phyloP scores from a whole-genome alignment of 2,888 invertebrate species.

The Caenorhabditis imperialis region DNA sequence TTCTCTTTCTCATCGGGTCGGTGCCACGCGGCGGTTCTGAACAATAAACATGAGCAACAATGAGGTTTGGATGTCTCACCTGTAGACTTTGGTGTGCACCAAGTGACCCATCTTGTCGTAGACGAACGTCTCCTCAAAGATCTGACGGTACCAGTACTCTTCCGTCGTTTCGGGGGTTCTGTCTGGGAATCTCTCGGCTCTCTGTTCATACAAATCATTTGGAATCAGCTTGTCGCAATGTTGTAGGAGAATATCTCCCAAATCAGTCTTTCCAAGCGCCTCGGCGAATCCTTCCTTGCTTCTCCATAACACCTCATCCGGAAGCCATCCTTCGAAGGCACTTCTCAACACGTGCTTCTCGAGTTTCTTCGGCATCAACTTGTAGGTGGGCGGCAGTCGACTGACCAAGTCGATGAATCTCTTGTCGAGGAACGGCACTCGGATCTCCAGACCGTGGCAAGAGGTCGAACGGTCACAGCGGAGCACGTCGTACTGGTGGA shows the following conservation, averaged over 20 bases:
- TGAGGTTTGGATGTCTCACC: conserved; percentile 56
- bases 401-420: conserved; percentile 73
- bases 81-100: conserved; percentile 77
- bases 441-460: conserved; percentile 77
- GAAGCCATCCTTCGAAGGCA: conserved; percentile 76
- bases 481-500: conserved; percentile 77
- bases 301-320: conserved; percentile 76
- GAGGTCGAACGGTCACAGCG: conserved; percentile 73
- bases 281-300: conserved; percentile 77
- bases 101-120: conserved; percentile 71
- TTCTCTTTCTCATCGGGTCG: conserved; percentile 74
- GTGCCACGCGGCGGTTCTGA: conserved; percentile 60
- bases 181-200: conserved; percentile 70
- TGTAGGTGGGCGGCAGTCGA: conserved; percentile 74
- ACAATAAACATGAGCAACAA: background rate
- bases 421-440: conserved; percentile 78
- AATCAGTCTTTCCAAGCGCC: conserved; percentile 75
- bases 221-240: conserved; percentile 65
- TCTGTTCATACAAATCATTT: conserved; percentile 62
- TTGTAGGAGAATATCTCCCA: conserved; percentile 71
- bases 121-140: conserved; percentile 74
- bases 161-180: conserved; percentile 72
- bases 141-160: conserved; percentile 72
- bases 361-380: conserved; percentile 71
- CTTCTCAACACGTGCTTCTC: conserved; percentile 74